phyloP scores from a whole-genome alignment of 2,797 vertebrate species.

The Stomatorhinus walkeri region DNA sequence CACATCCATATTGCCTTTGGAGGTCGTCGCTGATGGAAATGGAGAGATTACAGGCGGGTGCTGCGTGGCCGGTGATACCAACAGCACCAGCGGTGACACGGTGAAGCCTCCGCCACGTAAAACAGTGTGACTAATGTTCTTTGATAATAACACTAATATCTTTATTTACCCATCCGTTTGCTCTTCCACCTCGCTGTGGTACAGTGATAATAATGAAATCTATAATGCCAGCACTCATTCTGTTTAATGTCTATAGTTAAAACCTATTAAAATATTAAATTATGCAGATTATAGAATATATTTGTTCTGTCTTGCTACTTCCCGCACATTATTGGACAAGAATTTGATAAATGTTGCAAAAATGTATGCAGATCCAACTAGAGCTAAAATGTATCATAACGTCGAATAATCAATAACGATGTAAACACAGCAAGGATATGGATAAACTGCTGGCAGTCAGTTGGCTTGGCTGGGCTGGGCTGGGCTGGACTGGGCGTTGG shows the following conservation, averaged over 20 bases:
- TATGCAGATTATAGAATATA: not conserved
- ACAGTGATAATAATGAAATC: not conserved
- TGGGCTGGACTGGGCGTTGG: not conserved
- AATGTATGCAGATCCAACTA: not conserved
- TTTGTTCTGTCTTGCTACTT: not conserved
- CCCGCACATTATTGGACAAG: not conserved
- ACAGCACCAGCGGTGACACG: not conserved
- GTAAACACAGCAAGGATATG: not conserved
- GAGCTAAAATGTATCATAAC: not conserved
- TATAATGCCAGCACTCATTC: not conserved
- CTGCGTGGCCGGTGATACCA: not conserved
- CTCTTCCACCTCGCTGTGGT: not conserved
- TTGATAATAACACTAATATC: not conserved
- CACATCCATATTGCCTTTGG: constrained; percentile 7
- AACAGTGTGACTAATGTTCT: constrained; percentile 1
- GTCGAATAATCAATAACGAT: not conserved
- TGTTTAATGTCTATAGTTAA: not conserved
- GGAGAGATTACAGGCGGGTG: not conserved
- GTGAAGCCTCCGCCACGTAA: not conserved
- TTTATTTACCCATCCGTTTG: not conserved
- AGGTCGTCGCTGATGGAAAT: constrained; percentile 12
- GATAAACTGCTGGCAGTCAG: not conserved
- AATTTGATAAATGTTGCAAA: not conserved
- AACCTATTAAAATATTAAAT: constrained; percentile 2
- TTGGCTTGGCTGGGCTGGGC: not conserved